Evolutionary conservation across 35 echinoderm and acorn worm species (phyloP), one percentile per base, ranked within the genome.

Genomic region (Amphiura filiformis): DNA sequence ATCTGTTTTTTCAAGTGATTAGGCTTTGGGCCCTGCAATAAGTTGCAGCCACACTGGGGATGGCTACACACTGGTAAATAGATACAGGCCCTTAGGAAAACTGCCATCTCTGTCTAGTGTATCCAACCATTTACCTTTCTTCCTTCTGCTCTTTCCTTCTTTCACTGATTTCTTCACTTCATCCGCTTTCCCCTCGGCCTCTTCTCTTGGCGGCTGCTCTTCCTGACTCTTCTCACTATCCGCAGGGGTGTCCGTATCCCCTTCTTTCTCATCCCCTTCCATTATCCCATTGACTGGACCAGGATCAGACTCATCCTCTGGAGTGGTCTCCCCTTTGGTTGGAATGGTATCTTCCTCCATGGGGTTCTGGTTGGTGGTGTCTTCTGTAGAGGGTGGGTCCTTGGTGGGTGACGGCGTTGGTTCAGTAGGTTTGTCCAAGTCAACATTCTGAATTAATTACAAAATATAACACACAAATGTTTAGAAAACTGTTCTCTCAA

Each of bases 211-310:
- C n/a, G 17, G 17, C 78, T 80, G 34, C 35, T 39, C 78, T 36
- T 36, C 78, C 34, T 36, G 34, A 26, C 38, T 39, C 38, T 39
- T 80, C 38, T 39, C 38, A 36, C 34, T 39, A 34, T 9, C 34
- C 14, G 4, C 15, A 1, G 14, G 34, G 34, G 34, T 80, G 34
- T 80, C 78, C 13, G 78, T 39, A 37, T 80, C 78, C 4, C 78
- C 34, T 80, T 80, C 78, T 80, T 39, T 80, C 4, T 36, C 78
- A 22, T 80, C 78, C 12, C 38, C 78, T 36, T 37, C 78, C 78
- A 37, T 80, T 13, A 80, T 32, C 17, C 38, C 78, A 37, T 37
- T 39, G 11, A 80, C 11, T 34, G 4, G 2, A 3, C 38, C 34
- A 7, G 38, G 34, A 17, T 80, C 38, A 15, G 26, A 34, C 34